Evolutionary conservation across 2,113 vertebrate species (phyloP).

Genomic region (rabbit (Oryctolagus cuniculus)): mOryCun1.1 NC_091432.1:234521001-234521500

Average conservation of each 20-base stretch:
- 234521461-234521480: neutral
- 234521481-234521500: neutral
- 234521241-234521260: neutral
- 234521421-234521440: accelerated
- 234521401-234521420: accelerated
- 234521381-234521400: neutral
- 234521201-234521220: no score
- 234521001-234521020: neutral
- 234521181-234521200: neutral
- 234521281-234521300: neutral
- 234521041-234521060: accelerated
- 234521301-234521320: neutral
- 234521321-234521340: neutral
- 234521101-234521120: no score
- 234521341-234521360: neutral
- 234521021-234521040: neutral
- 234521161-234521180: neutral
- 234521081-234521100: no score
- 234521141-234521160: neutral
- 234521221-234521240: neutral
- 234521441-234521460: neutral
- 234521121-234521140: no score
- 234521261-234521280: neutral
- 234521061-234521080: neutral
- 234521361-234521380: accelerated